phyloP scores from a whole-genome alignment of 2,113 vertebrate genomes.

The Psettodes erumei region DNA sequence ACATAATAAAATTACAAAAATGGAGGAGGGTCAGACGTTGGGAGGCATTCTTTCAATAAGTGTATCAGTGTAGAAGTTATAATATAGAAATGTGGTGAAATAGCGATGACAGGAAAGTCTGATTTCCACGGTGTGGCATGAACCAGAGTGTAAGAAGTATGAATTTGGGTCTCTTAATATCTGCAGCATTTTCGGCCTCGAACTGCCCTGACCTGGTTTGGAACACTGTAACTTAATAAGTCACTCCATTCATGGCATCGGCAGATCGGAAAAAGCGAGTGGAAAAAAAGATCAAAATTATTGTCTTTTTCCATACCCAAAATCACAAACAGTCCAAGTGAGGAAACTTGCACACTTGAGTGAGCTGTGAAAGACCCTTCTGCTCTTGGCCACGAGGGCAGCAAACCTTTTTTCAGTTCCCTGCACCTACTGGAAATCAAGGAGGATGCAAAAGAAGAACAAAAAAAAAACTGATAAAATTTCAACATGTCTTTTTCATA shows the following conservation, averaged over 20 bases:
- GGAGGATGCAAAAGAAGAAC: constrained; percentile 17
- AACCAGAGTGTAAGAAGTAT: constrained; percentile 24
- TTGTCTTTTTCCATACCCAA: constrained; percentile 72
- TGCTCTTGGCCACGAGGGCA: constrained; percentile 48
- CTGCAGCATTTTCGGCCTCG: constrained; percentile 44
- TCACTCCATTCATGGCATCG: constrained; percentile 65
- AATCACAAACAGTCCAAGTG: constrained; percentile 62
- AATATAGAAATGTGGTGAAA: constrained; percentile 25
- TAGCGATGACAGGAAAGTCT: constrained; percentile 33
- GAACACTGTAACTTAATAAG: constrained; percentile 66
- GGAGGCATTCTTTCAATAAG: constrained; percentile 27
- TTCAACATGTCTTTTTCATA: constrained; percentile 47
- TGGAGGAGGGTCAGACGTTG: constrained; percentile 37
- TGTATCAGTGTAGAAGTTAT: constrained; percentile 4
- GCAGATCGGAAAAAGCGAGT: constrained; percentile 66
- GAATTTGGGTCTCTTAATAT: constrained; percentile 29
- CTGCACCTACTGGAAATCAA: constrained; percentile 35
- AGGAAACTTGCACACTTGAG: constrained; percentile 54
- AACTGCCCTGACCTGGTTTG: constrained; percentile 61
- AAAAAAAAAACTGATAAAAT: constrained; percentile 16
- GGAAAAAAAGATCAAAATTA: constrained; percentile 67
- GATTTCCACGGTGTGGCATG: constrained; percentile 24
- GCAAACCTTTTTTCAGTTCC: constrained; percentile 58
- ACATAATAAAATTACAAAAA: constrained; percentile 56
- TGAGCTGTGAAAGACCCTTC: constrained; percentile 64